Evolutionary conservation across 1,140 invertebrate genomes (phyloP).

Genomic region (Trypoxylus dichotomus): DNA sequence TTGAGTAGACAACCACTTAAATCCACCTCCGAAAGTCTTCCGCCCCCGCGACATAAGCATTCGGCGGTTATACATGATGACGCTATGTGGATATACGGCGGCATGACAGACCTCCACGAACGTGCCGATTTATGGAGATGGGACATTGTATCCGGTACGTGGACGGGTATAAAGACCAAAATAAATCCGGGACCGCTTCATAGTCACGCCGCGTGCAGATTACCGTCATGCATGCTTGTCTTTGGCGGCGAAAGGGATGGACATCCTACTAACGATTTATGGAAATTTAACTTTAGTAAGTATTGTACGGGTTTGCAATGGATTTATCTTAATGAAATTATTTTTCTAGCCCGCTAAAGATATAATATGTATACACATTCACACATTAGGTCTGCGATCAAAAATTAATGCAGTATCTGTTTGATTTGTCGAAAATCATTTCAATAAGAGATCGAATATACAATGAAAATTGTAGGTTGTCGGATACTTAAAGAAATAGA

Average conservation of each 20-base stretch:
- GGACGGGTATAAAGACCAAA: conserved; percentile 70
- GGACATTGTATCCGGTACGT: conserved; percentile 69
- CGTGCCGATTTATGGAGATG: conserved; percentile 84
- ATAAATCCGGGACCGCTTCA: conserved; percentile 74
- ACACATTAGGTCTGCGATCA: too few relatives aligned
- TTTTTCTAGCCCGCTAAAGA: too few relatives aligned
- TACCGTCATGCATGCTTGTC: conserved; percentile 78
- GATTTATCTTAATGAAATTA: too few relatives aligned
- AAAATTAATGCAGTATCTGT: too few relatives aligned
- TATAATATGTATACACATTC: too few relatives aligned
- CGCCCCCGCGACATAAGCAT: conserved; percentile 81
- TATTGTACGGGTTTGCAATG: conserved; percentile 5
- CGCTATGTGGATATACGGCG: conserved; percentile 86
- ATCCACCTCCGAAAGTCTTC: conserved; percentile 55
- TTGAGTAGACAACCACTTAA: conserved; percentile 47
- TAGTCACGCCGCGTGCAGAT: conserved; percentile 79
- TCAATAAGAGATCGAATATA: too few relatives aligned
- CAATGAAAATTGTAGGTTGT: too few relatives aligned
- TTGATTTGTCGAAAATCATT: too few relatives aligned
- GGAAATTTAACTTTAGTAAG: conserved; percentile 86
- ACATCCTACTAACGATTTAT: conserved; percentile 75
- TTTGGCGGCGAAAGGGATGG: conserved; percentile 81
- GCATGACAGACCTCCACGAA: conserved; percentile 83
- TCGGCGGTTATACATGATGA: conserved; percentile 78
- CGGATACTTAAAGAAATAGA: too few relatives aligned